Base-by-base conservation (phyloP, 2,888 invertebrate genomes). In the Drosophila heteroneura region DNA sequence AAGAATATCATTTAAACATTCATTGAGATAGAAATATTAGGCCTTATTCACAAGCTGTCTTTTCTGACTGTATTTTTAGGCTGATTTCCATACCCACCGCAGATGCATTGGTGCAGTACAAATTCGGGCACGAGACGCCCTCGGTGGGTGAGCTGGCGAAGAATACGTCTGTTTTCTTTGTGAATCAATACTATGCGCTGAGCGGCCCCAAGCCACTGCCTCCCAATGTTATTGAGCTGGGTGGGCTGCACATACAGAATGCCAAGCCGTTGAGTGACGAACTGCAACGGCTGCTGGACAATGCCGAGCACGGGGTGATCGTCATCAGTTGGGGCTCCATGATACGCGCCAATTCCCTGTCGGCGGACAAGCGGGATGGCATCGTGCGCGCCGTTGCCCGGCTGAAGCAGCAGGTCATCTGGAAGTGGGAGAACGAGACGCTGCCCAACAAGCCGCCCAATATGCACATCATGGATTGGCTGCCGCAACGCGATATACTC, bases 281-380 rank as follows among this genome's bases (percentile, higher is more conserved):
- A 28, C 88, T 96, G 19, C 94, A 95, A 83, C 93, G 94, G 54
- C 95, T 95, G 90, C 93, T 96, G 62, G 95, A 95, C 85, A 94
- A 94, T 60, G 95, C 96, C 0, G 92, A 94, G 33, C 93, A 95
- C 51, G 96, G 96, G 1, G 96, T 96, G 5, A 94, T 96, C 57
- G 95, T 95, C 89, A 96, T 97, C 83, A 96, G 95, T 90, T 94
- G 96, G 93, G 96, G 96, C 2, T 96, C 96, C 1, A 95, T 96
- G 94, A 95, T 96, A 70, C 95, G 95, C 65, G 94, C 95, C 14
- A 94, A 95, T 22, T 94, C 94, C 0, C 94, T 96, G 83, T 95
- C 96, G 0, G 87, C 92, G 19, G 93, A 94, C 3, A 95, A 95
- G 82, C 92, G 95, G 56, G 92, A 94, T 58, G 94, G 93, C 41